phyloP scores from a whole-genome alignment of 2,888 invertebrate species.

The Plutella xylostella region DNA sequence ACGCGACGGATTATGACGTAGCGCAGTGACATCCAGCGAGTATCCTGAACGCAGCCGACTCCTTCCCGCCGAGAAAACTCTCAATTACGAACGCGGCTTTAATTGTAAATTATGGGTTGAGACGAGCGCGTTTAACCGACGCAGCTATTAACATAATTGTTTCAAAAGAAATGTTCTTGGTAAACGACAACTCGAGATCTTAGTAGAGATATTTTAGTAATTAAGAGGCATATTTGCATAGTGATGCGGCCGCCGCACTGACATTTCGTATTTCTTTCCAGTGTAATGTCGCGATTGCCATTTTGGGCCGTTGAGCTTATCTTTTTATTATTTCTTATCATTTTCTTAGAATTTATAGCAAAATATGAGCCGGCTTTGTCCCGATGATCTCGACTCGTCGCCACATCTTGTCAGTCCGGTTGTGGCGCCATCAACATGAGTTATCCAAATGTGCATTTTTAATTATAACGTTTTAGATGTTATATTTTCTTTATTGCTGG shows the following conservation, averaged over 20 bases:
- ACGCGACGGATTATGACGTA: conserved; percentile 54
- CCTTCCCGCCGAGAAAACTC: conserved; percentile 3
- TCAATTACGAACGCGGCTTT: conserved; percentile 34
- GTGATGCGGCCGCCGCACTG: conserved; percentile 37
- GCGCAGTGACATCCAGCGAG: conserved; percentile 7
- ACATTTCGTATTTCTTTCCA: conserved; percentile 27
- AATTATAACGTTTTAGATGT: conserved; percentile 41
- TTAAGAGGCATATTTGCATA: conserved; percentile 57
- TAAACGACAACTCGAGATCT: conserved; percentile 49
- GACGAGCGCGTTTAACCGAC: conserved; percentile 25
- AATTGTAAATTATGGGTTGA: conserved; percentile 53
- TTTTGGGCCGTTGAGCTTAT: conserved; percentile 35
- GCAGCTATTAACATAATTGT: conserved; percentile 56
- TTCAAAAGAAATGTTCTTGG: conserved; percentile 51
- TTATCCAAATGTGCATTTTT: conserved; percentile 31
- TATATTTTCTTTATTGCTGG: conserved; percentile 48
- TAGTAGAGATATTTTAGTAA: conserved; percentile 51
- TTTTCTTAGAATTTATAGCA: conserved; percentile 32
- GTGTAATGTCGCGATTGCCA: conserved; percentile 20
- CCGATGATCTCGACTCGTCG: conserved; percentile 37
- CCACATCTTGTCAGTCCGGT: conserved; percentile 34
- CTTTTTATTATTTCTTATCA: conserved; percentile 34
- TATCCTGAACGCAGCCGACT: not conserved
- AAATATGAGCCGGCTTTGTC: conserved; percentile 28
- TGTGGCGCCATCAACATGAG: conserved; percentile 16